Base-by-base conservation (phyloP, 2,113 vertebrate genomes). In the Anseranas semipalmata region DNA sequence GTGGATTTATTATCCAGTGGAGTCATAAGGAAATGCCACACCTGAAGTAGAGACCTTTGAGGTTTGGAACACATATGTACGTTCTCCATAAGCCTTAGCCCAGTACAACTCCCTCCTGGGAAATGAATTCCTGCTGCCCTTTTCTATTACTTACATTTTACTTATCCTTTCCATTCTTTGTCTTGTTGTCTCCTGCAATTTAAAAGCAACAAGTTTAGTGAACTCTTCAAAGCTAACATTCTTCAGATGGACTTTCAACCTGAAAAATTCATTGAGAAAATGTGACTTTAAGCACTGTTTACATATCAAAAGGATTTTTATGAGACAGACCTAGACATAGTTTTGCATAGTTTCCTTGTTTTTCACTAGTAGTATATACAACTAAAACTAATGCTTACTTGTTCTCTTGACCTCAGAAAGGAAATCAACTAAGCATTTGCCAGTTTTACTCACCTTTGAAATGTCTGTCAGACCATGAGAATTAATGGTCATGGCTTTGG, bases 81-180 rank as follows among this genome's bases (percentile, higher is more conserved):
- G 24, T 72, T 93, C 91, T 89, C 77, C 88, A 33, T 78, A 70
- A 66, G 86, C 78, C 86, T 96, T 62, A 95, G 94, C 67, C 77
- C 74, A 85, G 86, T 72, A 89, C 82, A 93, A 88, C 77, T 97
- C 96, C 94, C 97, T 95, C 48, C 3, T 75, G 95, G 89, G 95
- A 98, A 97, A 98, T 94, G 70, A 98, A 96, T 95, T 97, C 92
- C 95, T 96, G 59, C 89, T 95, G 95, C 96, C 87, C 89, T 72
- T 95, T 95, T 95, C 85, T 86, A 93, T 95, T 97, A 98, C 99
- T 99, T 98, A 99, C 99, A 99, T 99, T 97, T 97, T 98, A 94
- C 97, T 98, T 97, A 99, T 99, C 89, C 98, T 98, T 96, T 99
- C 98, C 94, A 99, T 98, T 95, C 98, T 96, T 90, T 99, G 97